Conservation (phyloP, 2,888 invertebrate genomes). For the Xestia c-nigrum region DNA sequence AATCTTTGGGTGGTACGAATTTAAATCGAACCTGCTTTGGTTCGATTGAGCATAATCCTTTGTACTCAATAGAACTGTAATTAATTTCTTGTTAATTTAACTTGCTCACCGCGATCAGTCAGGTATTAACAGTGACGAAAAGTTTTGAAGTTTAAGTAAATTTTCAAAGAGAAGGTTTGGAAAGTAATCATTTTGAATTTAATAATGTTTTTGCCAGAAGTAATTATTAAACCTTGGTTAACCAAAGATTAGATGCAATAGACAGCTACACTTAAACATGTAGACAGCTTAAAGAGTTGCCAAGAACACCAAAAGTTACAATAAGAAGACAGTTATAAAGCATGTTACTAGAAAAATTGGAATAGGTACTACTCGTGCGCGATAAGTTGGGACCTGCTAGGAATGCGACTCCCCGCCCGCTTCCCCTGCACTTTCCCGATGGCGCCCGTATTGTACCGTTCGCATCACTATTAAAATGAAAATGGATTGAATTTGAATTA, state of each 20-base stretch:
- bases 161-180: slow-evolving; percentile 7
- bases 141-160: slow-evolving; percentile 37
- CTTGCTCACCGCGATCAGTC: slow-evolving; percentile 42
- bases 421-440: too few relatives aligned
- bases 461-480: too few relatives aligned
- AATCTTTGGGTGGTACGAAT: background rate
- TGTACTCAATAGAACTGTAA: slow-evolving; percentile 56
- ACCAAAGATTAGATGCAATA: background rate
- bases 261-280: too few relatives aligned
- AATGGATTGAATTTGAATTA: too few relatives aligned
- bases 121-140: slow-evolving; percentile 50
- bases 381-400: too few relatives aligned
- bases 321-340: too few relatives aligned
- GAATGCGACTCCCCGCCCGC: too few relatives aligned
- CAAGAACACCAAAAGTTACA: too few relatives aligned
- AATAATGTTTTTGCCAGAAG: background rate
- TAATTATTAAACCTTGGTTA: background rate
- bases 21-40: background rate
- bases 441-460: too few relatives aligned
- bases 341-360: too few relatives aligned
- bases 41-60: slow-evolving; percentile 48
- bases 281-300: too few relatives aligned
- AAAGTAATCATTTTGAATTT: background rate
- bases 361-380: too few relatives aligned
- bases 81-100: slow-evolving; percentile 67